These are phyloP conservation scores for Gambelia wislizenii DNA, from an alignment of 2,797 vertebrate genomes.

Conservation along the genomic window DNA sequence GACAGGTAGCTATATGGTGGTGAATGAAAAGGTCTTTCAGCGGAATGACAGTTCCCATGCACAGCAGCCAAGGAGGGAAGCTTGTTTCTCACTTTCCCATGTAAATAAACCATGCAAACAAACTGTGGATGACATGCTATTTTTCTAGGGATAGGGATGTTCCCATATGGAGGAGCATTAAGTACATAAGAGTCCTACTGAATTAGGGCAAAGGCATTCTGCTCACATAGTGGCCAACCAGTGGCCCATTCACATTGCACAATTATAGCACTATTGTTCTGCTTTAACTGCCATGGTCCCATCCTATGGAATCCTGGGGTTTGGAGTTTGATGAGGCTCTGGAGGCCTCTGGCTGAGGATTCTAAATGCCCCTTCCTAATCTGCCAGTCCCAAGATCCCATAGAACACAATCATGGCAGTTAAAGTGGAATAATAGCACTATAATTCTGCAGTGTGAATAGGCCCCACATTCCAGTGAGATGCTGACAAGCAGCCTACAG, in stretches of 20 bases:
- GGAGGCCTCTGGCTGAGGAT: no score
- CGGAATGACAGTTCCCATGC: neutral
- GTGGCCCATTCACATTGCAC: neutral
- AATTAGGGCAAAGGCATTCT: neutral
- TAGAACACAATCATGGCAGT: no score
- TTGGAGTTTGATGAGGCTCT: no score
- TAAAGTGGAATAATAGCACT: no score
- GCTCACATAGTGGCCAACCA: neutral
- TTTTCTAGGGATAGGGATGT: neutral
- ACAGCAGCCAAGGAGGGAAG: neutral
- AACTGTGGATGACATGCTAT: neutral
- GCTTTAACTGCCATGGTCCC: neutral
- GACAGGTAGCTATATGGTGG: slow-evolving; percentile 24
- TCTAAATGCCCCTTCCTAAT: no score
- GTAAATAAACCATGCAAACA: neutral
- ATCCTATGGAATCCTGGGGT: no score
- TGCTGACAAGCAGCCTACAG: no score
- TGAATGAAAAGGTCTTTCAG: slow-evolving; percentile 9
- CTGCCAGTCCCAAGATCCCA: no score
- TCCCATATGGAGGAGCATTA: neutral
- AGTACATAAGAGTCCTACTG: neutral
- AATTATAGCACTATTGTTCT: neutral
- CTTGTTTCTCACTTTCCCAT: neutral
- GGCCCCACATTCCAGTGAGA: no score
- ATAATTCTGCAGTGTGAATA: no score